A percentile compares a stretch with the other conserved stretches of the same genome.
These are phyloP conservation scores for Drosophila tropicalis DNA, from an alignment of 1,140 invertebrate species.

Conservation along the genomic window DNA sequence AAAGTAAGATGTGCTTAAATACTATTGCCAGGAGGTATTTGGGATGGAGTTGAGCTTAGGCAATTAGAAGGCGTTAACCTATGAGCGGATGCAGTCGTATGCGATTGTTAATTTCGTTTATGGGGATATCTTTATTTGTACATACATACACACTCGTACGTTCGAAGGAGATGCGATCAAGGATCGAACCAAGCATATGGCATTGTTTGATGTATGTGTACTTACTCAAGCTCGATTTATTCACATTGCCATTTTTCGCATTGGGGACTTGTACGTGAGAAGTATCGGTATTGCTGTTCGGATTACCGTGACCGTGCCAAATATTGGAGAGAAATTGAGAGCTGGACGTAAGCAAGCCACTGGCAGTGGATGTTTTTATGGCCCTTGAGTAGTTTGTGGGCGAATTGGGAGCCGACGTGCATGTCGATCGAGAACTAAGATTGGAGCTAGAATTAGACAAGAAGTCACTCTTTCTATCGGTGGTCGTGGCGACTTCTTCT, in stretches of 20 bases:
- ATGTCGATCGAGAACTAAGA: not conserved
- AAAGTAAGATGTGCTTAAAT: conserved; percentile 25
- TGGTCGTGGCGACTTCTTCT: not conserved
- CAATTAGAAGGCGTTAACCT: conserved; percentile 5
- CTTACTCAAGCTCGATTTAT: conserved; percentile 46
- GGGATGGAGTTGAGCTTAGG: not conserved
- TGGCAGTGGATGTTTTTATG: conserved; percentile 22
- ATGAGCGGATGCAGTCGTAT: conserved; percentile 3
- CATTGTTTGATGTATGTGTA: conserved; percentile 17
- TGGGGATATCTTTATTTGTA: conserved; percentile 9
- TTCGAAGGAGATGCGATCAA: conserved; percentile 15
- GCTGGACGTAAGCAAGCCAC: conserved; percentile 78
- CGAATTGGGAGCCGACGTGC: conserved; percentile 57
- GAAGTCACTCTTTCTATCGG: not conserved
- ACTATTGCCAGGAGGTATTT: not conserved
- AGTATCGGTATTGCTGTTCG: conserved; percentile 18
- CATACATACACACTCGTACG: conserved; percentile 14
- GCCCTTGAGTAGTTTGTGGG: conserved; percentile 47
- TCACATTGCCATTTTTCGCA: conserved; percentile 34
- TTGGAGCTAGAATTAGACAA: not conserved
- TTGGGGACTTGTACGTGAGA: conserved; percentile 12
- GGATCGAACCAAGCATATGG: conserved; percentile 61
- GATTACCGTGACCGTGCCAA: conserved; percentile 83
- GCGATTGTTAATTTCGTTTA: conserved; percentile 7
- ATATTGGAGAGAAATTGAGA: conserved; percentile 88